Evolutionary conservation across 2,797 vertebrate genomes (phyloP), one percentile per base, ranked within the genome.

Genomic region (Thripadectes ignobilis): DNA sequence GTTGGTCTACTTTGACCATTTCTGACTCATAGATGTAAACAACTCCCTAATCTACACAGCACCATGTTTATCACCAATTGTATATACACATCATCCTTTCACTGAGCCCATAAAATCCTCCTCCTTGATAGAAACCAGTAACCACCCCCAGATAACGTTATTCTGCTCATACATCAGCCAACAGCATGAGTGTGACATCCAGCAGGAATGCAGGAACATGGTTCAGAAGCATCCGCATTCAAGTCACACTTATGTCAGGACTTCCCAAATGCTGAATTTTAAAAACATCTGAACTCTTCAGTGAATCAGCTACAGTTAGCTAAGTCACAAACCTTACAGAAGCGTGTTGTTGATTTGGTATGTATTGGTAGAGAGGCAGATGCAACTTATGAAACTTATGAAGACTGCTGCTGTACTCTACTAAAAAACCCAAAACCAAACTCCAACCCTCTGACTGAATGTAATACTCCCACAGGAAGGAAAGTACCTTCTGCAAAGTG

Each of bases 41-140:
- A 1, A 9, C 19, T 45, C 51, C 48, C 72, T 46, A 63, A 78
- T 59, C 41, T 63, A 12, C 24, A 71, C n/a, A 59, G 58, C 39
- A 78, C 74, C 20, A 55, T 0, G 0, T 65, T 79, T 59, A 65
- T 74, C 49, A 68, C 19, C 3, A 18, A 43, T 55, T 88, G n/a
- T 9, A 2, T 20, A 39, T 14, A 62, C 23, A 43, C 6, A 7
- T 27, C 4, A 2, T 30, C 30, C 71, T 85, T 89, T 67, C 85
- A 85, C 18, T 4, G 3, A 61, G 32, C 23, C 49, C 30, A 39
- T 49, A 82, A 94, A 92, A 89, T 63, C 43, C 20, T 72, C 52
- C 45, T 66, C 69, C 73, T 39, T 93, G 82, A 78, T 38, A 88
- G 58, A 78, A 85, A 59, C 49, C 54, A 79, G 49, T 32, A 55